phyloP scores from a whole-genome alignment of 2,888 invertebrate genomes.

The Diplolepis rosae region DNA sequence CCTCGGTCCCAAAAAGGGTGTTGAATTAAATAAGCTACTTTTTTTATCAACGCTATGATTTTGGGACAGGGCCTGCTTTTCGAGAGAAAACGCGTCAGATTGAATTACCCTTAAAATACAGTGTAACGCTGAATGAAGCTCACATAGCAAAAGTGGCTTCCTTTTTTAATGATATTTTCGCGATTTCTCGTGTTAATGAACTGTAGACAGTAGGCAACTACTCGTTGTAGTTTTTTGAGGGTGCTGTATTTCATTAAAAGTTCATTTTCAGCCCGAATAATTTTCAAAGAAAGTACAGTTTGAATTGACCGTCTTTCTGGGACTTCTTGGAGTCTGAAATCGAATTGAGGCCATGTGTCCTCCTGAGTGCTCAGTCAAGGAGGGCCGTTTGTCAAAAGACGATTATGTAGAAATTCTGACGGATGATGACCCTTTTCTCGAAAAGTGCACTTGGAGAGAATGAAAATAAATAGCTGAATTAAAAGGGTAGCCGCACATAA shows the following conservation, averaged over 20 bases:
- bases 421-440: constrained; percentile 35
- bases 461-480: constrained; percentile 2
- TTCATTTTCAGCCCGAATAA: neutral
- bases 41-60: neutral
- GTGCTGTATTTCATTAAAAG: neutral
- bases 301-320: neutral
- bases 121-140: neutral
- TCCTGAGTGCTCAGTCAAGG: constrained; percentile 28
- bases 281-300: neutral
- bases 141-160: constrained; percentile 12
- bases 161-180: neutral
- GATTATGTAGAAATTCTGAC: constrained; percentile 29
- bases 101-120: constrained; percentile 1
- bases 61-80: neutral
- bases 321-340: neutral
- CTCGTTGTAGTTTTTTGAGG: neutral
- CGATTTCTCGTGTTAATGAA: constrained; percentile 9
- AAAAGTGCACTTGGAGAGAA: constrained; percentile 4
- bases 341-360: neutral
- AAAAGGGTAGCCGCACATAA: constrained; percentile 20
- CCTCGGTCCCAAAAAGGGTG: constrained; percentile 10
- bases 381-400: constrained; percentile 43
- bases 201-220: constrained; percentile 15
- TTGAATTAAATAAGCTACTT: neutral
- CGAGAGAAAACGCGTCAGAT: neutral